These are phyloP conservation scores for Sclerurus mexicanus DNA, from an alignment of 2,113 vertebrate species.

Conservation along the genomic window DNA sequence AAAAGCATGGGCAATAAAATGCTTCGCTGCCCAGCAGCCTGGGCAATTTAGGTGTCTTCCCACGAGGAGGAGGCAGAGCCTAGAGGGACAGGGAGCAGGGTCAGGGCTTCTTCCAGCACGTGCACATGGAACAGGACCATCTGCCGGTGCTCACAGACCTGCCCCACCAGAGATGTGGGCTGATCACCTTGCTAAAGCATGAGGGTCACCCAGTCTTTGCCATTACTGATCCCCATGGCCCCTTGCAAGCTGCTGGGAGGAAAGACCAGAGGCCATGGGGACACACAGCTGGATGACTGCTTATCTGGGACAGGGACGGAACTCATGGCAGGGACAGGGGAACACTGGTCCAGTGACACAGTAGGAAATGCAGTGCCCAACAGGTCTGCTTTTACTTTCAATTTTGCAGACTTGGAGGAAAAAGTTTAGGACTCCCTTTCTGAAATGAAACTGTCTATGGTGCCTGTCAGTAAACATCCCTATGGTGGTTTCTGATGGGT, in stretches of 20 bases:
- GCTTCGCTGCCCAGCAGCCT: conserved; percentile 49
- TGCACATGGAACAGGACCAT: not conserved
- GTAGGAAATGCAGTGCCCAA: not conserved
- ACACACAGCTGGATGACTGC: not conserved
- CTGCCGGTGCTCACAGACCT: not conserved
- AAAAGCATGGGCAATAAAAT: conserved; percentile 54
- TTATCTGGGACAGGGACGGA: not conserved
- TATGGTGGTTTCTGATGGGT: not conserved
- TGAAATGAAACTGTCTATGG: not conserved
- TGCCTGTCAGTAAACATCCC: not conserved
- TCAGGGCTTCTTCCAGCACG: not conserved
- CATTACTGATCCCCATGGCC: not conserved
- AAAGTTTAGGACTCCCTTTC: not conserved
- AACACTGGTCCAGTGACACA: not conserved
- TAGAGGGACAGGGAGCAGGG: not conserved
- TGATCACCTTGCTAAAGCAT: not conserved
- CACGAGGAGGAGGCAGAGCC: conserved; percentile 53
- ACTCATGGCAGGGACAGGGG: not conserved
- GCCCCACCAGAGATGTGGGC: not conserved
- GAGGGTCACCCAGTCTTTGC: not conserved
- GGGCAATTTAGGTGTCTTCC: conserved; percentile 55
- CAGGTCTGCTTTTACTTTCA: not conserved
- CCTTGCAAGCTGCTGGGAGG: not conserved
- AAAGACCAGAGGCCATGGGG: not conserved
- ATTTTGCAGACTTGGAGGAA: not conserved